Base-by-base conservation (phyloP, 2,113 vertebrate genomes). In the Lepus timidus region DNA sequence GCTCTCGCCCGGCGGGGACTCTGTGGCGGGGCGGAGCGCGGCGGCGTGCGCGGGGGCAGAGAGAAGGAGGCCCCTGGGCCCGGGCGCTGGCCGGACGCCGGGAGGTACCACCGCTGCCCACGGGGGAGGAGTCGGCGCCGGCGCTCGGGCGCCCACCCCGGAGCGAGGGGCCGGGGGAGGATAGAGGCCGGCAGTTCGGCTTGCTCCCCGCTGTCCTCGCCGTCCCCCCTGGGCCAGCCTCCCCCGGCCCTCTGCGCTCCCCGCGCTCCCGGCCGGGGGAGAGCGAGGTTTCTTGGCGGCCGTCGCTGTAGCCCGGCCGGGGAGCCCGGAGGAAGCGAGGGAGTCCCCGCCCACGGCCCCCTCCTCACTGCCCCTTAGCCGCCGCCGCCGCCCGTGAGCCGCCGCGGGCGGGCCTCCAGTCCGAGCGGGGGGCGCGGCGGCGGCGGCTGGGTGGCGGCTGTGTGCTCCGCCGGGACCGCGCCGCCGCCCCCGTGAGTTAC, bases 291-390 rank as follows among this genome's bases (percentile, higher is more conserved):
- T 95, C 92, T 82, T 73, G 95, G 94, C 90, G 88, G 94, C 94
- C 65, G 96, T 90, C 90, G 95, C 88, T 83, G 96, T 95, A 94
- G 94, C 96, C 95, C 22, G 90, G 95, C 83, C 79, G 64, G 31
- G 94, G 96, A 96, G 96, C 94, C 88, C 62, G 88, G 95, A 92
- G 96, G 95, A 90, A 96, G 96, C 95, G 85, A 78, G 91, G 70
- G 73, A 94, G 96, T 64, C 94, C 88, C 88, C 94, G 97, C 88
- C 92, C 84, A 36, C 96, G 81, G 85, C 90, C 92, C 87, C 95
- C 78, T 82, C 52, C 92, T 4, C 62, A 75, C 33, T 55, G 86
- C 64, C 79, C 51, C 8, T 86, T 81, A 1, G 33, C 79, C 44
- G 74, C 75, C 62, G 82, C 84, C n/a, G 73, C 68, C 58, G 80